Evolutionary conservation across 1,140 invertebrate genomes (phyloP), one percentile per base, ranked within the genome.

Genomic region (Ostrea denselamellosa): DNA sequence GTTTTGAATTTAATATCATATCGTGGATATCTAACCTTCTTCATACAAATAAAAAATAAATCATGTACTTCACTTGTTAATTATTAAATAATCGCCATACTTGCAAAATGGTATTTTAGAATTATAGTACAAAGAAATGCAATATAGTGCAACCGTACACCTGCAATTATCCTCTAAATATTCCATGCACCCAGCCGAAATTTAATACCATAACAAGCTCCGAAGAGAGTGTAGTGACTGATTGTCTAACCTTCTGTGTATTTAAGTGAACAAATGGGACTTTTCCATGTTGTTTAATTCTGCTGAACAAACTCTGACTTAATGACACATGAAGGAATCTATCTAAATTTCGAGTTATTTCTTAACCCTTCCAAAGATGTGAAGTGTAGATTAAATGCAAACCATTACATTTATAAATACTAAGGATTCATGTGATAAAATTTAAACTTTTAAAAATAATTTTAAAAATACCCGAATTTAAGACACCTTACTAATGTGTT

Each of bases 211-310:
- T 77, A 77, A 77, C 25, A 10, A 22, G 68, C 22, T 77, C 12
- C 12, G 8, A 34, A 14, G 28, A 34, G 68, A 44, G 68, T 77
- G 25, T 34, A 77, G 68, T 77, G 25, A 34, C 68, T 25, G 25
- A 77, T 25, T 77, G 68, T 77, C 68, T 77, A n/a, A 62, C 58
- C 28, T 25, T 34, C 9, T 10, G 17, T 17, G 25, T 25, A 77
- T 77, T 77, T 10, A 77, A 14, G 68, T 77, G 68, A 77, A 77
- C 68, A 77, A 77, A 77, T 77, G 68, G 22, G 25, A 17, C 25
- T 77, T 77, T 9, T 14, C 68, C 28, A 34, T 77, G 65, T 68
- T 56, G 54, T 56, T 7, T 17, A 62, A 17, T 58, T 25, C 22
- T 77, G 22, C 28, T 10, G 28, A 77, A 77, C 68, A 77, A 77